These are phyloP conservation scores for Saguinus midas DNA, from an alignment of 2,113 vertebrate species.

Conservation along the genomic window DNA sequence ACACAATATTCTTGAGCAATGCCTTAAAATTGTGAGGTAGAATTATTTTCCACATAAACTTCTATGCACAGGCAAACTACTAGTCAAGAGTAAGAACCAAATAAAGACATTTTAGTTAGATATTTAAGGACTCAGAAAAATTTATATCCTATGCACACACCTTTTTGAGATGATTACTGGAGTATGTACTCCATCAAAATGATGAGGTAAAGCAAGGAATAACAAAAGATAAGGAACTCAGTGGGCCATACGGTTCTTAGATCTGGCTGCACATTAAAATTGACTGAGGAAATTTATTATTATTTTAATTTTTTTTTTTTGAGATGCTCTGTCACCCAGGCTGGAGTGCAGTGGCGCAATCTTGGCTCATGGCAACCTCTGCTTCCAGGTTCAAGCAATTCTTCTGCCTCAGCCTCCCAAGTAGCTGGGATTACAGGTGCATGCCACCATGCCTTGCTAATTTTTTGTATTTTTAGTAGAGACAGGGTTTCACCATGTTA, in stretches of 20 bases:
- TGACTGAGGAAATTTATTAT: background rate
- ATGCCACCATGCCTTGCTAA: too few relatives aligned
- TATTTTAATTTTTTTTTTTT: too few relatives aligned
- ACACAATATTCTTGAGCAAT: background rate
- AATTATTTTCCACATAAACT: background rate
- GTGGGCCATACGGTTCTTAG: background rate
- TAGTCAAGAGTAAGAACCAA: background rate
- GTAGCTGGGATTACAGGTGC: too few relatives aligned
- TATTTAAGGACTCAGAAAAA: background rate
- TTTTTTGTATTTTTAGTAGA: too few relatives aligned
- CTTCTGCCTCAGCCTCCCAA: too few relatives aligned
- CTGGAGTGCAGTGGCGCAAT: too few relatives aligned
- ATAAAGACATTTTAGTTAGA: background rate
- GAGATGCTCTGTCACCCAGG: too few relatives aligned
- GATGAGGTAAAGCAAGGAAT: background rate
- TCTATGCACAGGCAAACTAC: background rate
- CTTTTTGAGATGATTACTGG: background rate
- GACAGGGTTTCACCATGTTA: too few relatives aligned
- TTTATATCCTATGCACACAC: background rate
- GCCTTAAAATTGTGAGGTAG: background rate
- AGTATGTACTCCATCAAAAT: background rate
- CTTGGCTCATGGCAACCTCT: too few relatives aligned
- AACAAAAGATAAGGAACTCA: background rate
- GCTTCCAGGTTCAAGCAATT: too few relatives aligned
- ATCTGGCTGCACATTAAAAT: background rate